phyloP scores from a whole-genome alignment of 2,888 invertebrate genomes.

The Ophion ventricosus region DNA sequence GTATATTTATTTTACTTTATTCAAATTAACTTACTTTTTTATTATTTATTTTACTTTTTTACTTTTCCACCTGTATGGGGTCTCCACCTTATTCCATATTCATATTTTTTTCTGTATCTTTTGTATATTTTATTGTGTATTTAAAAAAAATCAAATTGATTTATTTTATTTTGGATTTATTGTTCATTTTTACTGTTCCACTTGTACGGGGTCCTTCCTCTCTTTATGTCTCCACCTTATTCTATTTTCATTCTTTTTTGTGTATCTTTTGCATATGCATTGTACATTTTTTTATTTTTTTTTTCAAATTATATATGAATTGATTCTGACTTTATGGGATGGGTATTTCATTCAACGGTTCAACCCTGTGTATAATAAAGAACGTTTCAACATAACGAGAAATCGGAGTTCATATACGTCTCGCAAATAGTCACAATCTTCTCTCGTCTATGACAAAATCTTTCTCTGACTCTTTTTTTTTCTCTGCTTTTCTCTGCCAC shows the following conservation, averaged over 20 bases:
- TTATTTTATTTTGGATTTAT: background rate
- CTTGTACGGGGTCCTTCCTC: background rate
- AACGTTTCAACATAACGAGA: background rate
- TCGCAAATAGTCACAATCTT: background rate
- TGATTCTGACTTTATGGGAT: background rate
- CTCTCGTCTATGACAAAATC: background rate
- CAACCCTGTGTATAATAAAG: background rate
- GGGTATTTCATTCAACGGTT: background rate
- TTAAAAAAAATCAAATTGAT: too few species aligned
- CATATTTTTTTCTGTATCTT: background rate
- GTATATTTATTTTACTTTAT: background rate
- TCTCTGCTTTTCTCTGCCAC: background rate
- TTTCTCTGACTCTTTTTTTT: background rate
- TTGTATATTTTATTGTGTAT: background rate
- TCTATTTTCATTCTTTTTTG: background rate
- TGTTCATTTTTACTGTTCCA: background rate
- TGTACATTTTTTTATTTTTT: background rate
- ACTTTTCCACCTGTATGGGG: too few species aligned
- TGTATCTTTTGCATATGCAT: background rate
- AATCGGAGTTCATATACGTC: background rate
- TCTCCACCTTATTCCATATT: background rate
- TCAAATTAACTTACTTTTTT: background rate
- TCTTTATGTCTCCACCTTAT: background rate
- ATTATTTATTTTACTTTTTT: background rate
- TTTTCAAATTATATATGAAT: background rate